Conservation (phyloP, 2,888 invertebrate genomes). For the Ischnura elegans region DNA sequence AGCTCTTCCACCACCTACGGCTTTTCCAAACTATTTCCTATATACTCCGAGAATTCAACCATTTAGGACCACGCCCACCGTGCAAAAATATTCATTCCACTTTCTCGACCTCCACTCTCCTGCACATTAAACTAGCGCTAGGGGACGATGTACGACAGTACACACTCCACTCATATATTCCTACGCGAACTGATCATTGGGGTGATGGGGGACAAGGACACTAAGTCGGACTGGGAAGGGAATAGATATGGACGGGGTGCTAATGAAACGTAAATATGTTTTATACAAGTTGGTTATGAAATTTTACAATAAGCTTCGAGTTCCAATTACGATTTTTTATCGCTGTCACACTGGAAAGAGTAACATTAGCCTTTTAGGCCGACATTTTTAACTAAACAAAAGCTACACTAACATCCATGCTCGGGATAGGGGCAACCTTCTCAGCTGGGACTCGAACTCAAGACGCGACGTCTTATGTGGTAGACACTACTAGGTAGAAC, state of each 20-base stretch:
- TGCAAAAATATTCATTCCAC: neutral
- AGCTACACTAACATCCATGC: no score
- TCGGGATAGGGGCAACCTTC: no score
- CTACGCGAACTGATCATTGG: conserved; percentile 37
- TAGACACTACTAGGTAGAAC: no score
- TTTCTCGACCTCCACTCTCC: neutral
- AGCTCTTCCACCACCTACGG: neutral
- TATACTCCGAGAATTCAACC: neutral
- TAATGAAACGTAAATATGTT: neutral
- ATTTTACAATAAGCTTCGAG: no score
- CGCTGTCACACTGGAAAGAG: no score
- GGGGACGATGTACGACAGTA: neutral
- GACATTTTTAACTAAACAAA: no score
- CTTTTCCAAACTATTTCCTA: neutral
- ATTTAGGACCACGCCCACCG: neutral
- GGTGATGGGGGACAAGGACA: neutral
- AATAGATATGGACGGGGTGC: neutral
- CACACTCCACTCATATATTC: neutral
- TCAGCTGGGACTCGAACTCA: no score
- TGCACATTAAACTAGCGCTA: neutral
- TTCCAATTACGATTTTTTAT: no score
- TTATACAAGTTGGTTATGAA: no score
- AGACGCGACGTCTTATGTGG: no score
- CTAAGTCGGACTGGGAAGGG: neutral
- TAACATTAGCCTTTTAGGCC: no score